Conservation (phyloP, 2,113 vertebrate species). For the Macrotis lagotis region DNA sequence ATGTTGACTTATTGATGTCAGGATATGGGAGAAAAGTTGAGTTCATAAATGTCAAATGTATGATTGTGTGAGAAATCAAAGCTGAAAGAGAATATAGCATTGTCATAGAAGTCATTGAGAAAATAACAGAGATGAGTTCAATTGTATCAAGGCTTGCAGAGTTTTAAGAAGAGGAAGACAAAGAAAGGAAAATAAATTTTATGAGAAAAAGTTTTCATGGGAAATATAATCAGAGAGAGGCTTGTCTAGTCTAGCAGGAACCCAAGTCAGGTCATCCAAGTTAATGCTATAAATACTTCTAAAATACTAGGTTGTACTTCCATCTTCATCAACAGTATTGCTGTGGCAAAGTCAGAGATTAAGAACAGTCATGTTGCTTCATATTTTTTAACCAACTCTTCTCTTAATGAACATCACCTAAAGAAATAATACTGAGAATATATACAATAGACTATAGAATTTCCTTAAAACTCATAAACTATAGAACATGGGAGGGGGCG, state of each 20-base stretch:
- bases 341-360: background rate
- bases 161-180: background rate
- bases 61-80: no score
- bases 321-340: background rate
- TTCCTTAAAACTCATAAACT: background rate
- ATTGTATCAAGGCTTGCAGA: no score
- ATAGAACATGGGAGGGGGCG: no score
- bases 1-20: no score
- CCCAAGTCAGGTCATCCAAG: background rate
- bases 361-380: background rate
- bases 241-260: background rate
- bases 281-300: background rate
- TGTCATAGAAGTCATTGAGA: no score
- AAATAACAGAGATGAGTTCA: no score
- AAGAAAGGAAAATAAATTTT: background rate
- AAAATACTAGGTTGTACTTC: background rate
- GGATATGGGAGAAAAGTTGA: no score
- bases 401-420: background rate
- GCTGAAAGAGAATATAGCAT: no score
- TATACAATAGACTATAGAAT: background rate
- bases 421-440: background rate
- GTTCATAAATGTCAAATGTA: no score
- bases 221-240: background rate
- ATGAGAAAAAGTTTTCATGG: background rate
- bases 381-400: background rate